These are phyloP conservation scores for Hippocampus barbouri DNA, from an alignment of 2,113 vertebrate species.

Conservation along the genomic window DNA sequence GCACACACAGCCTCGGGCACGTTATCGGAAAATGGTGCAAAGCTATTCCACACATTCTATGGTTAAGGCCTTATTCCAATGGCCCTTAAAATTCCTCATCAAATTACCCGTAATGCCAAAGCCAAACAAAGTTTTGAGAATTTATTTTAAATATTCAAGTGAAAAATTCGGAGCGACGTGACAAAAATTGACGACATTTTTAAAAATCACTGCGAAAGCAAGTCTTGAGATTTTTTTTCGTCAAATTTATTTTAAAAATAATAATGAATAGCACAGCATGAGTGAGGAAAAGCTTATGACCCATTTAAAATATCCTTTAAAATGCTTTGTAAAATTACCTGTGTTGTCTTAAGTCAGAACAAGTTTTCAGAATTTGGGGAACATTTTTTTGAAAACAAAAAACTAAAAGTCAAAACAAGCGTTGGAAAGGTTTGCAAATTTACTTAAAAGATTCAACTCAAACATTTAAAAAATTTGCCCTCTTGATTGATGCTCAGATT, in stretches of 20 bases:
- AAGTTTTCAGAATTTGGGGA: not conserved
- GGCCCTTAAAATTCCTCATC: not conserved
- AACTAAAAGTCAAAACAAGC: too few relatives aligned
- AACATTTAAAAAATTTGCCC: too few relatives aligned
- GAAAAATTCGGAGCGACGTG: not conserved
- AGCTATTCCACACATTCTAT: not conserved
- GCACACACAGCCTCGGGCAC: slow-evolving; percentile 23
- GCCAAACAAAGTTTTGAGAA: not conserved
- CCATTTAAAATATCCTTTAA: not conserved
- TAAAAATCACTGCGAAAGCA: too few relatives aligned
- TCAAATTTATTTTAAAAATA: too few relatives aligned
- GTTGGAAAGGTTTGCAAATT: too few relatives aligned
- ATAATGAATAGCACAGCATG: too few relatives aligned
- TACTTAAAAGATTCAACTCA: too few relatives aligned
- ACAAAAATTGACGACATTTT: not conserved
- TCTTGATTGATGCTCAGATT: too few relatives aligned
- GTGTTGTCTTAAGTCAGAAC: not conserved
- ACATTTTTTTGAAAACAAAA: too few relatives aligned
- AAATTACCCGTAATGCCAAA: not conserved
- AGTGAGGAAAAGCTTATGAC: too few relatives aligned
- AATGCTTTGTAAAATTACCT: not conserved
- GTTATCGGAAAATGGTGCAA: slow-evolving; percentile 36
- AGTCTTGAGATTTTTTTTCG: too few relatives aligned
- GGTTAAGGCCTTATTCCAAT: too few relatives aligned
- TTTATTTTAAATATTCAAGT: not conserved